Evolutionary conservation across 2,113 vertebrate species (phyloP), one percentile per base, ranked within the genome.

Genomic region (Pionites leucogaster): DNA sequence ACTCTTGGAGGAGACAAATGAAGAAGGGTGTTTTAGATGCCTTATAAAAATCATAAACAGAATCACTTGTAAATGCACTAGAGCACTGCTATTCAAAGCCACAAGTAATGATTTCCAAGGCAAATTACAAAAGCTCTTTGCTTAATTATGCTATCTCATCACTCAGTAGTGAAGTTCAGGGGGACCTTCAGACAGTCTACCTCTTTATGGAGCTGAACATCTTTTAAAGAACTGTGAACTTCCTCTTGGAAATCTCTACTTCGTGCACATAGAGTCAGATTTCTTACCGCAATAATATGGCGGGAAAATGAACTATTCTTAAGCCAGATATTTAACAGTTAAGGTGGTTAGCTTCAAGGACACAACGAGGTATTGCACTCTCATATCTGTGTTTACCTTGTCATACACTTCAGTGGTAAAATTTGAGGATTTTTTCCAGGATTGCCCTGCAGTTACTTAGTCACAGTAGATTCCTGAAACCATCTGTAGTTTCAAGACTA

Each of bases 51-150:
- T 55, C 33, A 57, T 55, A 57, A 92, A 42, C 35, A 77, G 55
- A 81, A 60, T 86, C 55, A 80, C 41, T 82, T 74, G n/a, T 72
- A 92, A 82, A 50, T 92, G 42, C 69, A 47, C 44, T 52, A 53
- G 24, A 91, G 78, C 19, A 15, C 53, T 80, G 70, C 57, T 85
- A 74, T n/a, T 90, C 63, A 88, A 77, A 96, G 64, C 59, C 59
- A 88, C 33, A 63, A 83, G 71, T 81, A 86, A 91, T n/a, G 22
- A 91, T 86, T 94, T 92, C 72, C 0, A 0, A 84, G 39, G 65
- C 80, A 94, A 92, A 91, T 86, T 88, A 78, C 69, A 91, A 78
- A 96, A 95, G 39, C 62, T 76, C 13, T 84, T 52, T 84, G 35
- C 69, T 95, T 92, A 86, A 69, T 94, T 90, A 62, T 55, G 47